Evolutionary conservation across 2,113 vertebrate species (phyloP).

Genomic region (Sardina pilchardus): DNA sequence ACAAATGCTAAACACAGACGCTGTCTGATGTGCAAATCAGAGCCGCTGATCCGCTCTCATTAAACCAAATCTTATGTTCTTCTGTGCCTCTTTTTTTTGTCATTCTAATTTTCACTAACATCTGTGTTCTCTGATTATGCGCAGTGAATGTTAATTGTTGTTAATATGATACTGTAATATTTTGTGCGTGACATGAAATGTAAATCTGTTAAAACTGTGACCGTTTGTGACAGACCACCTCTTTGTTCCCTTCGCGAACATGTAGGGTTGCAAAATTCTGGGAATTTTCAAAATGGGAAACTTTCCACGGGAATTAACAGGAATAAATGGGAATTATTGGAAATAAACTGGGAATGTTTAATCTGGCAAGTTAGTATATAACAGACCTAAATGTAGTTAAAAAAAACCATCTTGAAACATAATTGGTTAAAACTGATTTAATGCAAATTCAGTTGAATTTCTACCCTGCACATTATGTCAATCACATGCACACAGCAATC

Average conservation of each 20-base stretch:
- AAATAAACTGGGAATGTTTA: too few relatives aligned
- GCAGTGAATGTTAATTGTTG: not conserved
- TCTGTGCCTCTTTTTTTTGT: not conserved
- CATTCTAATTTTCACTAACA: not conserved
- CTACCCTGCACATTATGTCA: too few relatives aligned
- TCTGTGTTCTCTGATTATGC: not conserved
- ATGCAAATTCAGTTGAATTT: too few relatives aligned
- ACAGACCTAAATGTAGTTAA: too few relatives aligned
- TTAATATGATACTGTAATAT: not conserved
- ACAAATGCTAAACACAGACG: not conserved
- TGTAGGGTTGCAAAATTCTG: too few relatives aligned
- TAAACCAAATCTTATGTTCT: not conserved
- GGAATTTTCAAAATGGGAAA: too few relatives aligned
- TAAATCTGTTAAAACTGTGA: not conserved
- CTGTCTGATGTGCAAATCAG: not conserved
- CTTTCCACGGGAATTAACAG: too few relatives aligned
- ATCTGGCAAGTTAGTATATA: too few relatives aligned
- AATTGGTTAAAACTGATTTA: too few relatives aligned
- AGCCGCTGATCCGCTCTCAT: not conserved
- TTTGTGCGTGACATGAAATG: not conserved
- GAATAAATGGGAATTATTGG: too few relatives aligned
- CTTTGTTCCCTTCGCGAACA: not conserved
- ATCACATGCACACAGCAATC: too few relatives aligned
- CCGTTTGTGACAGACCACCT: not conserved
- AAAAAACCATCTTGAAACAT: too few relatives aligned